Evolutionary conservation across 2,888 invertebrate genomes (phyloP).

Genomic region (Tipula helvola): DNA sequence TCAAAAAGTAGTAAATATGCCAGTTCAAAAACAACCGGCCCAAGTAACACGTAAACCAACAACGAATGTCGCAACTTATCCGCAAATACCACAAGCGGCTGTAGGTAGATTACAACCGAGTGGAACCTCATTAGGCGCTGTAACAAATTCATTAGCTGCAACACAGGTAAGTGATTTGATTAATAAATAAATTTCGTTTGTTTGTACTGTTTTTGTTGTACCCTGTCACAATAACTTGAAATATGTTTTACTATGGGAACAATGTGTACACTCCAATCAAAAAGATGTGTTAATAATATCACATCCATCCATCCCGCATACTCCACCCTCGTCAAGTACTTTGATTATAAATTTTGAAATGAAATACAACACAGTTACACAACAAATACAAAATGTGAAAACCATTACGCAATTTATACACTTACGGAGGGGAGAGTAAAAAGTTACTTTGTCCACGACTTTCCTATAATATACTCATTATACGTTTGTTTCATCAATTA

Average conservation of each 20-base stretch:
- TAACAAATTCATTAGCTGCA: slow-evolving; percentile 32
- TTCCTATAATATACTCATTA: no score
- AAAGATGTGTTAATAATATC: neutral
- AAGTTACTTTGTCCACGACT: no score
- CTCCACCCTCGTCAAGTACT: neutral
- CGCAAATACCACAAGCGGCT: slow-evolving; percentile 12
- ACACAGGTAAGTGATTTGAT: slow-evolving; percentile 23
- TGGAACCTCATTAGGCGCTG: neutral
- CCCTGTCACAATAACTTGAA: neutral
- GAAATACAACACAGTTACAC: neutral
- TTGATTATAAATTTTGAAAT: neutral
- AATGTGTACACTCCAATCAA: neutral
- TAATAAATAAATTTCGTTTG: neutral
- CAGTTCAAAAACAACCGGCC: slow-evolving; percentile 17
- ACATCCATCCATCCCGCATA: neutral
- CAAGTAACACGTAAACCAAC: slow-evolving; percentile 23
- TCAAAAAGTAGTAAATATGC: slow-evolving; percentile 26
- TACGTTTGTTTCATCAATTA: no score
- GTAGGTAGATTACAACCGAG: slow-evolving; percentile 22
- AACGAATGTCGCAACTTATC: slow-evolving; percentile 12
- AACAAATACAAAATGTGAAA: neutral
- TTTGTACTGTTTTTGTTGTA: neutral
- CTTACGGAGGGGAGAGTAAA: no score
- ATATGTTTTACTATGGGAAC: neutral
- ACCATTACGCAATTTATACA: neutral